Conservation (phyloP, 2,113 vertebrate species). For the Mesitornis unicolor region DNA sequence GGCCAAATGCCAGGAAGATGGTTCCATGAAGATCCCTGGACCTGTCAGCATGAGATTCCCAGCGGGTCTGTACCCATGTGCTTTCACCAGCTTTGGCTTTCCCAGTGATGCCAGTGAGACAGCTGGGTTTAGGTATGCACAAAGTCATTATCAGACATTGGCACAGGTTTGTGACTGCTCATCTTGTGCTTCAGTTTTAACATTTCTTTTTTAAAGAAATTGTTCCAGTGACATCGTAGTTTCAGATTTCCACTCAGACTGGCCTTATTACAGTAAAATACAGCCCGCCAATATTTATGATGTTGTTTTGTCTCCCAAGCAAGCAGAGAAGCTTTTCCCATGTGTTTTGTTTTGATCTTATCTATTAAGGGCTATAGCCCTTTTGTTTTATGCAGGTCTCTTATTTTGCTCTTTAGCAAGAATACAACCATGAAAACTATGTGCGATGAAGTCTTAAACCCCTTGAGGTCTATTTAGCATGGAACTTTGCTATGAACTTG, state of each 20-base stretch:
- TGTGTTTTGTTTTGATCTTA: constrained; percentile 1
- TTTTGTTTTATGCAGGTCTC: not conserved
- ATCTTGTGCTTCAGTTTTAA: not conserved
- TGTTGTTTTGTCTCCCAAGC: not conserved
- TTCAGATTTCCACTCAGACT: not conserved
- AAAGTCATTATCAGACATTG: not conserved
- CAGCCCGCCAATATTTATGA: not conserved
- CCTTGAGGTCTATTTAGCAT: not conserved
- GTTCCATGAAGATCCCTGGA: not conserved
- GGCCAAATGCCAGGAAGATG: not conserved
- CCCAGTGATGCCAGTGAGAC: not conserved
- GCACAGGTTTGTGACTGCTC: not conserved
- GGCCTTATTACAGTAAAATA: not conserved
- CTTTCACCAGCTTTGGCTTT: not conserved
- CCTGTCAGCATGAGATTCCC: not conserved
- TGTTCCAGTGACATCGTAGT: not conserved
- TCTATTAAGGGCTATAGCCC: not conserved
- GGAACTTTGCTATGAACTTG: not conserved
- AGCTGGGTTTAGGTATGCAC: not conserved
- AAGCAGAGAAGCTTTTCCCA: not conserved
- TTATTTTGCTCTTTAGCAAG: not conserved
- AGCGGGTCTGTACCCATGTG: fast-evolving
- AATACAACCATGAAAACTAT: not conserved
- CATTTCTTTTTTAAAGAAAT: not conserved
- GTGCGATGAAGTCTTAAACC: not conserved